Conservation (phyloP, 2,797 vertebrate species). For the Huso huso region DNA sequence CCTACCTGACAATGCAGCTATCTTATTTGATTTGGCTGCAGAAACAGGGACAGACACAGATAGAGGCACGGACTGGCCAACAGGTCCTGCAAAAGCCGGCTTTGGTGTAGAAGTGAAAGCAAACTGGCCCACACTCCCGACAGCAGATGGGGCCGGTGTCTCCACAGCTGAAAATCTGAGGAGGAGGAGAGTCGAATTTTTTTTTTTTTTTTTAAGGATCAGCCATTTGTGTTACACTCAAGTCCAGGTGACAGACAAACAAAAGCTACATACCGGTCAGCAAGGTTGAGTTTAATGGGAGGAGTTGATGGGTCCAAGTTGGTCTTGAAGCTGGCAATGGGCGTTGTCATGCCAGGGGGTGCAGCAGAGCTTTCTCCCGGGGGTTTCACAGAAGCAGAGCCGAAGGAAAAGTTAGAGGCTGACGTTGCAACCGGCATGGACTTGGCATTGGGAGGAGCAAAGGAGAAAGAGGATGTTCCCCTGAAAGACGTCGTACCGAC, state of each 20-base stretch:
- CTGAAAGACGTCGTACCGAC: neutral
- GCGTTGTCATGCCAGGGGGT: conserved; percentile 22
- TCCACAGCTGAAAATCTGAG: conserved; percentile 68
- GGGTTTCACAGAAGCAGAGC: conserved; percentile 42
- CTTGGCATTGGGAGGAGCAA: conserved; percentile 34
- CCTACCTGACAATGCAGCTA: too few relatives aligned
- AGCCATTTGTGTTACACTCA: neutral
- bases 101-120: conserved; percentile 63
- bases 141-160: conserved; percentile 32
- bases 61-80: conserved; percentile 31
- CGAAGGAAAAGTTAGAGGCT: conserved; percentile 29
- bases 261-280: conserved; percentile 65
- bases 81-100: conserved; percentile 34
- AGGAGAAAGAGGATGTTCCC: conserved; percentile 34
- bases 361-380: conserved; percentile 32
- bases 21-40: too few relatives aligned
- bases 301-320: conserved; percentile 42
- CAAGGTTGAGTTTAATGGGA: conserved; percentile 75
- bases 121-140: conserved; percentile 34
- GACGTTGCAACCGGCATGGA: conserved; percentile 33
- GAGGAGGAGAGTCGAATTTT: conserved; percentile 51
- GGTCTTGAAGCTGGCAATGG: conserved; percentile 37
- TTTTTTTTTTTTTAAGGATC: neutral
- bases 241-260: neutral
- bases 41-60: neutral